Conservation (phyloP, 1,140 invertebrate species). For the Formica selysi region DNA sequence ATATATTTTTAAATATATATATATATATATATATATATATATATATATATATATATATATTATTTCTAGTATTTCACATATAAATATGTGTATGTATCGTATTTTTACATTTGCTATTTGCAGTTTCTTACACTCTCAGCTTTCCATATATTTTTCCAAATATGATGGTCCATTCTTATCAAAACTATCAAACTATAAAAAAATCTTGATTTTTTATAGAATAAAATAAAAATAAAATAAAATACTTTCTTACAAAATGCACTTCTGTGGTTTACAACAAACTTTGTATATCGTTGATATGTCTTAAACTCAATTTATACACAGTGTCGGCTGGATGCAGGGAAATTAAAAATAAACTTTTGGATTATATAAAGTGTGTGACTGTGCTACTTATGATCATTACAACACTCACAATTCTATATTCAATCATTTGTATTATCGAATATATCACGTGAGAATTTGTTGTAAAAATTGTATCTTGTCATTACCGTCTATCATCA, state of each 20-base stretch:
- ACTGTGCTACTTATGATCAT: slow-evolving; percentile 15
- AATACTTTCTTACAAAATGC: neutral
- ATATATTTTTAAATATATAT: neutral
- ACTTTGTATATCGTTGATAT: neutral
- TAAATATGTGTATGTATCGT: slow-evolving; percentile 2
- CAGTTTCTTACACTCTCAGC: slow-evolving; percentile 66
- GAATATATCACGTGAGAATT: slow-evolving; percentile 26
- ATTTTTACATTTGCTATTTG: slow-evolving; percentile 45
- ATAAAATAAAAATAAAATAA: neutral
- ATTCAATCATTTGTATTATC: slow-evolving; percentile 17
- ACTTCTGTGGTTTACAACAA: neutral
- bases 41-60: too few species aligned
- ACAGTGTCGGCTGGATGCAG: slow-evolving; percentile 6
- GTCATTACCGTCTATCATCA: neutral
- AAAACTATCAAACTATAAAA: slow-evolving; percentile 14
- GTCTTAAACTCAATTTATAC: too few species aligned
- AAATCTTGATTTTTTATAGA: neutral
- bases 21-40: too few species aligned
- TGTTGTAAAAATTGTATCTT: neutral
- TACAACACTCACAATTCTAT: slow-evolving; percentile 23
- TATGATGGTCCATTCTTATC: neutral
- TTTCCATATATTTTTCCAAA: slow-evolving; percentile 12
- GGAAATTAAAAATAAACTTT: neutral
- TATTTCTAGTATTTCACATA: neutral
- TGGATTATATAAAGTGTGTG: slow-evolving; percentile 36